Evolutionary conservation across 1,140 invertebrate genomes (phyloP).

Genomic region (Aphelinus atriplicis): DNA sequence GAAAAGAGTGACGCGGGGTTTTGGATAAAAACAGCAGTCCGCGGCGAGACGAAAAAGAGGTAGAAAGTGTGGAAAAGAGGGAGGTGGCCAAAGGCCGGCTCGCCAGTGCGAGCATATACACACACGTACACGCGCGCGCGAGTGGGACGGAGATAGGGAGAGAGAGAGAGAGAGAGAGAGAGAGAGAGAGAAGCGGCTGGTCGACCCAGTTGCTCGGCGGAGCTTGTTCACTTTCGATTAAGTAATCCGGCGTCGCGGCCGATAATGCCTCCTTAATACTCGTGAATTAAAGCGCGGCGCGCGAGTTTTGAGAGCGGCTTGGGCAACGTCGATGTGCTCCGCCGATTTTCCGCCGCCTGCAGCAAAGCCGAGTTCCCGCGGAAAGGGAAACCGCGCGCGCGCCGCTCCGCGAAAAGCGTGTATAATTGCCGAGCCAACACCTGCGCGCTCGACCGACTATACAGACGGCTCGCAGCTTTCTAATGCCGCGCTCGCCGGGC

Average conservation of each 20-base stretch:
- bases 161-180: slow-evolving; percentile 9
- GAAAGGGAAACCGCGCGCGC: slow-evolving; percentile 32
- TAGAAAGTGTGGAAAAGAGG: too few relatives aligned
- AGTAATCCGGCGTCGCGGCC: slow-evolving; percentile 51
- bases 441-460: too few relatives aligned
- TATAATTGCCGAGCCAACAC: too few relatives aligned
- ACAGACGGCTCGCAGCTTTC: too few relatives aligned
- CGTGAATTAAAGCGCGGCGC: slow-evolving; percentile 45
- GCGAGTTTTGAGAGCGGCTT: slow-evolving; percentile 45
- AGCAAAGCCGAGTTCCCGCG: slow-evolving; percentile 38
- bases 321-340: slow-evolving; percentile 46
- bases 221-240: slow-evolving; percentile 59
- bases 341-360: slow-evolving; percentile 41
- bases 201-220: slow-evolving; percentile 56
- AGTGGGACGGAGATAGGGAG: neutral
- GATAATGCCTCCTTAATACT: slow-evolving; percentile 51
- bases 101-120: too few relatives aligned
- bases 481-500: too few relatives aligned
- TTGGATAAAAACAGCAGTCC: too few relatives aligned
- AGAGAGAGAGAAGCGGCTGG: slow-evolving; percentile 10
- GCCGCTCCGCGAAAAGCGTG: too few relatives aligned
- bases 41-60: too few relatives aligned
- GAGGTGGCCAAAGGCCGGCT: too few relatives aligned
- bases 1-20: too few relatives aligned
- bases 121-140: too few relatives aligned